These are phyloP conservation scores for Druceiella hillmani DNA, from an alignment of 2,888 invertebrate species.

Conservation along the genomic window DNA sequence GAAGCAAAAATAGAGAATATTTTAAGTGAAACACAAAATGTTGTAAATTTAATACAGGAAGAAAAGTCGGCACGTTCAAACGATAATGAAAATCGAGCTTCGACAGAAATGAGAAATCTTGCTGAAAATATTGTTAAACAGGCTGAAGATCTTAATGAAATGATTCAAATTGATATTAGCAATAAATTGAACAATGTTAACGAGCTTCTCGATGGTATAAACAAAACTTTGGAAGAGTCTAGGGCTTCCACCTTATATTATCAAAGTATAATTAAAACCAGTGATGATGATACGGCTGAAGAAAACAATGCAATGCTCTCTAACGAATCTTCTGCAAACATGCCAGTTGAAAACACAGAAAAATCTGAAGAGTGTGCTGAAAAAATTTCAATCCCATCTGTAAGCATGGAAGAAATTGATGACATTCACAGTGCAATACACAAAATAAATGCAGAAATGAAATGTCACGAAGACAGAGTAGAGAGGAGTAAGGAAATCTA, in stretches of 20 bases:
- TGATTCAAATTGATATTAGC: conserved; percentile 44
- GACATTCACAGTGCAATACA: conserved; percentile 39
- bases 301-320: conserved; percentile 36
- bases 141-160: conserved; percentile 41
- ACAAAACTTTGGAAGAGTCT: conserved; percentile 41
- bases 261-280: conserved; percentile 33
- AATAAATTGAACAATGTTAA: conserved; percentile 48
- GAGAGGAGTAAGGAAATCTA: conserved; percentile 36
- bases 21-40: conserved; percentile 33
- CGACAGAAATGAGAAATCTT: conserved; percentile 40
- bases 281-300: conserved; percentile 28
- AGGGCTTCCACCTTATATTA: conserved; percentile 38
- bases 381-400: too few species aligned
- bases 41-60: conserved; percentile 32
- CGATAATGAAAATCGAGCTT: conserved; percentile 35
- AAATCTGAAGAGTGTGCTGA: not conserved
- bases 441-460: conserved; percentile 37
- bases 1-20: conserved; percentile 36
- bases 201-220: conserved; percentile 43
- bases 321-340: conserved; percentile 1
- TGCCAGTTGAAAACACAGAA: too few species aligned
- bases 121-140: conserved; percentile 42
- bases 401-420: conserved; percentile 25
- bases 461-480: conserved; percentile 38
- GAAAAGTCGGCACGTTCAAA: conserved; percentile 20